Evolutionary conservation across 2,797 vertebrate genomes (phyloP).

Genomic region (Anguilla marmorata): DNA sequence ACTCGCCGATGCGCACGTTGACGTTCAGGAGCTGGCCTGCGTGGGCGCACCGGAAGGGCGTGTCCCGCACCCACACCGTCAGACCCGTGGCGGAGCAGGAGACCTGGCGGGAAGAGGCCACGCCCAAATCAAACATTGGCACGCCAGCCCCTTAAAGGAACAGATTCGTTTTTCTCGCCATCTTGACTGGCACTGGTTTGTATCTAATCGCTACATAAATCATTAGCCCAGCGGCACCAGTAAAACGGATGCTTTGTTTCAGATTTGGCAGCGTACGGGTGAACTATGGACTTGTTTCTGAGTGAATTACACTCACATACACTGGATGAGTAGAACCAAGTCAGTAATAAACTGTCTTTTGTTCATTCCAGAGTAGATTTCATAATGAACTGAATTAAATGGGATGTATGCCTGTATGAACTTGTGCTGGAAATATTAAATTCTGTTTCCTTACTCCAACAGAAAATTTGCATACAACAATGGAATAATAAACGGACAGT

Average conservation of each 20-base stretch:
- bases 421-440: not conserved
- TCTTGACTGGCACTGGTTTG: not conserved
- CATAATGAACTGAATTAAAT: not conserved
- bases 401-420: not conserved
- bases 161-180: not conserved
- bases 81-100: slow-evolving; percentile 83
- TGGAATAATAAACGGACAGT: not conserved
- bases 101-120: slow-evolving; percentile 69
- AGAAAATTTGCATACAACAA: not conserved
- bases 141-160: not conserved
- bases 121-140: not conserved
- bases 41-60: slow-evolving; percentile 75
- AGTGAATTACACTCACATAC: not conserved
- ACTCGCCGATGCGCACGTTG: slow-evolving; percentile 80
- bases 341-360: too few relatives aligned
- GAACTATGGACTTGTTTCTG: not conserved
- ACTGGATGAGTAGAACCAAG: too few relatives aligned
- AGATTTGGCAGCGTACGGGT: too few relatives aligned
- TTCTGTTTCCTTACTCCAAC: not conserved
- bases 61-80: slow-evolving; percentile 82
- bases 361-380: not conserved
- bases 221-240: not conserved
- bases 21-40: slow-evolving; percentile 82
- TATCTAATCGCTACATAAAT: not conserved
- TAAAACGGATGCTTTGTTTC: too few relatives aligned